Conservation (phyloP, 2,113 vertebrate species). For the Mola mola region DNA sequence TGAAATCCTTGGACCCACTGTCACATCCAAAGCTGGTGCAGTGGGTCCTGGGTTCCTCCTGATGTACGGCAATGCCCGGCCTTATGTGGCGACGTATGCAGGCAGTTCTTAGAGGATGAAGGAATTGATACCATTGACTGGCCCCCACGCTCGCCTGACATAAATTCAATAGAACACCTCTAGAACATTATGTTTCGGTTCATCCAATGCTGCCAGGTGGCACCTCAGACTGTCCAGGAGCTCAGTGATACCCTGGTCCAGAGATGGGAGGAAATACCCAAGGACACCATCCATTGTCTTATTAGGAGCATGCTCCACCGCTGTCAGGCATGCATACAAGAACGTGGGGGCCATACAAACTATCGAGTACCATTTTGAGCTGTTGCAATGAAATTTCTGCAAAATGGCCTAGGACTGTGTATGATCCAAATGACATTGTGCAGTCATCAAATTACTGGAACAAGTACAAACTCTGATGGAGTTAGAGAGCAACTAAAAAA, state of each 20-base stretch:
- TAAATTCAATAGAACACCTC: neutral
- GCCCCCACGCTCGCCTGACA: neutral
- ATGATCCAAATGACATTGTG: too few species aligned
- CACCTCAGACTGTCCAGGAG: neutral
- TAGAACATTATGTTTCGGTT: neutral
- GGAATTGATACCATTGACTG: neutral
- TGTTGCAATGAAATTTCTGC: too few species aligned
- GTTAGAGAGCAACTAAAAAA: conserved; percentile 38
- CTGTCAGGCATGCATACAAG: too few species aligned
- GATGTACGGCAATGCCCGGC: neutral
- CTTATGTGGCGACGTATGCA: too few species aligned
- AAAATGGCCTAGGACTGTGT: too few species aligned
- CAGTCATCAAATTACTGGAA: conserved; percentile 19
- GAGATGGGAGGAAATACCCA: too few species aligned
- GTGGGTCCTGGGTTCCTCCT: neutral
- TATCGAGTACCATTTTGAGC: too few species aligned
- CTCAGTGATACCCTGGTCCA: neutral
- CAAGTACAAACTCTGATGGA: conserved; percentile 15
- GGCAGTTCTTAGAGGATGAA: neutral
- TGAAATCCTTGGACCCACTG: neutral
- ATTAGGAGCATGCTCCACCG: too few species aligned
- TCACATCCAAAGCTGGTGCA: too few species aligned
- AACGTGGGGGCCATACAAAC: too few species aligned
- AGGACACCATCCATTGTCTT: too few species aligned
- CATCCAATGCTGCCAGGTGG: neutral